These are phyloP conservation scores for Heteronetta atricapilla DNA, from an alignment of 2,113 vertebrate genomes.

Conservation along the genomic window DNA sequence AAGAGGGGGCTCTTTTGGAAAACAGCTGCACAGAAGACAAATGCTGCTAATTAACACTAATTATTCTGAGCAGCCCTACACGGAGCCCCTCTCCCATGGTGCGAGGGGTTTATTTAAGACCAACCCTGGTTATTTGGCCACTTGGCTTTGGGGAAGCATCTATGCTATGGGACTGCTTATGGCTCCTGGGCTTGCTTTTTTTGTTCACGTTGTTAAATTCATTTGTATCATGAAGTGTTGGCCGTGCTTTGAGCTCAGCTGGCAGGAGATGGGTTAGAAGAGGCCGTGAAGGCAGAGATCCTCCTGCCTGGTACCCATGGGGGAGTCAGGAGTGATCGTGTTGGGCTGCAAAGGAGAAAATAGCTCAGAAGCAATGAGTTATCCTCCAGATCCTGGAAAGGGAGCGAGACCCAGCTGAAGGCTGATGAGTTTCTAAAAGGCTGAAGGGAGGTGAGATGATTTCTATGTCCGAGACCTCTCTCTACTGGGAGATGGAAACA, in stretches of 20 bases:
- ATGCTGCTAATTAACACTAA: background rate
- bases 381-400: background rate
- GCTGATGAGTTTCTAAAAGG: background rate
- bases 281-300: background rate
- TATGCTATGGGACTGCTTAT: accelerated
- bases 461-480: no score
- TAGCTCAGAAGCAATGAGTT: background rate
- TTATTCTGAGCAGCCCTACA: background rate
- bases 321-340: background rate
- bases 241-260: background rate
- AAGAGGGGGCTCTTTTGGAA: background rate
- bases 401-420: background rate
- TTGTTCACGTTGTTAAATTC: accelerated
- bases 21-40: no score
- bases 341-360: no score
- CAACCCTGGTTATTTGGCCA: accelerated
- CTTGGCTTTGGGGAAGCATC: accelerated
- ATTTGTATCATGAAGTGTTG: no score
- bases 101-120: background rate
- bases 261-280: background rate
- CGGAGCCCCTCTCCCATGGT: accelerated
- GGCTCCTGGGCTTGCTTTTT: background rate
- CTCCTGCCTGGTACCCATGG: background rate
- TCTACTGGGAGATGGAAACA: background rate
- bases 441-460: accelerated